phyloP scores from a whole-genome alignment of 1,140 invertebrate species.

The Neuroterus valhalla region DNA sequence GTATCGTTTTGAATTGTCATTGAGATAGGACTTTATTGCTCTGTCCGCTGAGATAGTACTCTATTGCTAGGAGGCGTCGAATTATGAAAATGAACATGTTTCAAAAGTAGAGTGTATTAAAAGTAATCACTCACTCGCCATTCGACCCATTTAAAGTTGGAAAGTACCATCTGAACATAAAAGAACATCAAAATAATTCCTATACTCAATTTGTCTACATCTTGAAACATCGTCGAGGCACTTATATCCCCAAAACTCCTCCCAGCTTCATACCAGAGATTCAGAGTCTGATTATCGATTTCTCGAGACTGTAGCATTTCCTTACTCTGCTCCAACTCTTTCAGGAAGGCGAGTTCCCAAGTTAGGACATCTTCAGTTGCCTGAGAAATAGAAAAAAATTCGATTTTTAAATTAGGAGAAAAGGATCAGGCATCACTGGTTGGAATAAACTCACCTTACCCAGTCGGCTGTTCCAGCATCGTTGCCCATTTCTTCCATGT shows the following conservation, averaged over 20 bases:
- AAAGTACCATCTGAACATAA: constrained; percentile 84
- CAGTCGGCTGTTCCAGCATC: constrained; percentile 83
- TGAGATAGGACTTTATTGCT: no score
- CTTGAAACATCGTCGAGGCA: constrained; percentile 81
- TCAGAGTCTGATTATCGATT: constrained; percentile 60
- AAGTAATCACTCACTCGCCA: constrained; percentile 75
- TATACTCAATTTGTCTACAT: constrained; percentile 81
- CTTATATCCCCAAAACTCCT: constrained; percentile 86
- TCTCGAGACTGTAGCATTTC: constrained; percentile 42
- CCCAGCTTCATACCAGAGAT: constrained; percentile 79
- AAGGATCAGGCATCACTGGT: constrained; percentile 5
- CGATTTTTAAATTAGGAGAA: constrained; percentile 33
- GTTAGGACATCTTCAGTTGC: constrained; percentile 77
- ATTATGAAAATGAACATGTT: no score
- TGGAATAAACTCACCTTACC: constrained; percentile 73
- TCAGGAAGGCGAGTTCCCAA: constrained; percentile 81
- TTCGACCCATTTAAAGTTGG: constrained; percentile 85
- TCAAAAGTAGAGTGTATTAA: constrained; percentile 27
- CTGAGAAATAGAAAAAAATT: constrained; percentile 56
- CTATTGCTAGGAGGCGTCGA: no score
- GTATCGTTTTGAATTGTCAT: no score
- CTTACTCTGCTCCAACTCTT: constrained; percentile 71
- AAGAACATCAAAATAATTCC: constrained; percentile 84
- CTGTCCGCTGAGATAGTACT: no score
- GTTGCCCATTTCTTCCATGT: constrained; percentile 81